These are phyloP conservation scores for Apocrypta bakeri DNA, from an alignment of 1,140 invertebrate species.

Conservation along the genomic window DNA sequence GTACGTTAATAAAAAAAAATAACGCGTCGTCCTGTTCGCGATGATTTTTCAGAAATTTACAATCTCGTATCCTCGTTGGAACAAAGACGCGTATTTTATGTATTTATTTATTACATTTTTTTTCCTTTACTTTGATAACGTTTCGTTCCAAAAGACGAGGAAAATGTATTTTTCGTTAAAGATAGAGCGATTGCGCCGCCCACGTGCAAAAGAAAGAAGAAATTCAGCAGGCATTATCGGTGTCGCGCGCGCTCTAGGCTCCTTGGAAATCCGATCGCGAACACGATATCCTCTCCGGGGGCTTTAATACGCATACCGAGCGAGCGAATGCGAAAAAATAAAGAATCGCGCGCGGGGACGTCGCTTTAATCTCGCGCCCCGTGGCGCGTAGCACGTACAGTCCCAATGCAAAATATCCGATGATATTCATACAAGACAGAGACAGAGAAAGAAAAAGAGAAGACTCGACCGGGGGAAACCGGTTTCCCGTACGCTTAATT, in stretches of 20 bases:
- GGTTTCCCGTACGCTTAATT: conserved; percentile 72
- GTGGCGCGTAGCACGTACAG: conserved; percentile 30
- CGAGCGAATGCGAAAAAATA: conserved; percentile 11
- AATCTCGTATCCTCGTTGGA: too few relatives aligned
- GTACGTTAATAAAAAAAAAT: conserved; percentile 1
- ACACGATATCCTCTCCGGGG: conserved; percentile 39
- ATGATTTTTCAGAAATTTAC: too few relatives aligned
- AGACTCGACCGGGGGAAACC: conserved; percentile 60
- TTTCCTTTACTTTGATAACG: too few relatives aligned
- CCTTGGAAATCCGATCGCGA: conserved; percentile 46
- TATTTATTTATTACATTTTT: too few relatives aligned
- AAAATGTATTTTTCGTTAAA: too few relatives aligned
- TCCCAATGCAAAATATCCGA: conserved; percentile 33
- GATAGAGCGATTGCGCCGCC: not conserved
- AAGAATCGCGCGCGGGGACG: conserved; percentile 11
- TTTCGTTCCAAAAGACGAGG: too few relatives aligned
- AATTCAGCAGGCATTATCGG: conserved; percentile 1
- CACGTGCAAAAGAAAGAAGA: not conserved
- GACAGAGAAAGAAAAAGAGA: not conserved
- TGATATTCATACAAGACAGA: not conserved
- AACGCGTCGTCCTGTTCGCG: not conserved
- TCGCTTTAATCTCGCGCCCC: conserved; percentile 37
- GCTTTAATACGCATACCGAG: conserved; percentile 6
- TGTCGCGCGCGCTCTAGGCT: conserved; percentile 28
- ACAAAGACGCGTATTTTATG: too few relatives aligned